Evolutionary conservation across 2,888 invertebrate genomes (phyloP).

Genomic region (Polydrusus cervinus): DNA sequence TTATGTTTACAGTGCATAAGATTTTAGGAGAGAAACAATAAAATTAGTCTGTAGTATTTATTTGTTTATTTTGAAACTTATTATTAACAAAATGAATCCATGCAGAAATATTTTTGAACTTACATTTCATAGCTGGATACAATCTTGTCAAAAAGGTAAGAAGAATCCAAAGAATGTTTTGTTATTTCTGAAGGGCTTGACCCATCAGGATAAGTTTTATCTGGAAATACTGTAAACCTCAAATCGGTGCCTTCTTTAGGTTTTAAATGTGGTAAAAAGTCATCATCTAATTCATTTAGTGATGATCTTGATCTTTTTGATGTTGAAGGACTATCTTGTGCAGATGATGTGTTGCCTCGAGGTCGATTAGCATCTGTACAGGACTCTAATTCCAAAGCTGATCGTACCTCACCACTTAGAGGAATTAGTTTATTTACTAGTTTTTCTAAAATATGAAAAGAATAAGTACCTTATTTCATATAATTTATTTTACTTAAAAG

Average conservation of each 20-base stretch:
- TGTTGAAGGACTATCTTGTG: constrained; percentile 22
- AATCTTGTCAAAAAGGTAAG: constrained; percentile 80
- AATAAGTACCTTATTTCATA: not conserved
- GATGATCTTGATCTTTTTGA: constrained; percentile 67
- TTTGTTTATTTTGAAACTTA: too few species aligned
- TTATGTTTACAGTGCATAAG: too few species aligned
- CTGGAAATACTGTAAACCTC: constrained; percentile 85
- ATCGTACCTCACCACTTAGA: constrained; percentile 82
- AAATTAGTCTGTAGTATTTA: too few species aligned
- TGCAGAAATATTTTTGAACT: constrained; percentile 60
- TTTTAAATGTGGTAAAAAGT: constrained; percentile 87
- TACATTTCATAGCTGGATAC: constrained; percentile 76
- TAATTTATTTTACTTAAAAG: not conserved
- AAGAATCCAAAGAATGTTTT: constrained; percentile 87
- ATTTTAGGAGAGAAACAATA: too few species aligned
- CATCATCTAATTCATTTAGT: constrained; percentile 77
- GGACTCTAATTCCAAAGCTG: constrained; percentile 86
- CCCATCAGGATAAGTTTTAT: constrained; percentile 83
- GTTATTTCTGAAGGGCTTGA: constrained; percentile 90
- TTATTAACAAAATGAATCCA: too few species aligned
- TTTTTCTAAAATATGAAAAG: constrained; percentile 68
- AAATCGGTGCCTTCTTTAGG: constrained; percentile 87
- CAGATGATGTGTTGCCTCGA: constrained; percentile 24
- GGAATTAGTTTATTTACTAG: constrained; percentile 80
- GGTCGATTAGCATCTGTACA: constrained; percentile 79